phyloP scores from a whole-genome alignment of 2,113 vertebrate species.

The Stictonetta naevosa region DNA sequence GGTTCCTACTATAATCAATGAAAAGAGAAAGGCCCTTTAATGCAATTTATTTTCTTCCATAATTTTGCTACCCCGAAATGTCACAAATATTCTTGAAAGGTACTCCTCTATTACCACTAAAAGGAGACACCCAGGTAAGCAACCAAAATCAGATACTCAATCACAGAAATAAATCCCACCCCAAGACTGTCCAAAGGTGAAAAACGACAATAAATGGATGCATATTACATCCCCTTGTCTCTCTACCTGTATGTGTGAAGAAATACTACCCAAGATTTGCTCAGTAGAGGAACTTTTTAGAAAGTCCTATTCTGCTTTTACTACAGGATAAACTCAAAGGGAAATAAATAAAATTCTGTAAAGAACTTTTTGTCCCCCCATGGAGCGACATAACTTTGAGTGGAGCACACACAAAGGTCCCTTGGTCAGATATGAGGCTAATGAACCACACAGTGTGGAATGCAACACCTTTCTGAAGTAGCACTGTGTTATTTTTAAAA shows the following conservation, averaged over 20 bases:
- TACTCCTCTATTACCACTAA: not conserved
- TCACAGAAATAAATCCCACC: not conserved
- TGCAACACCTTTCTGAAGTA: not conserved
- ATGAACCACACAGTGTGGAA: not conserved
- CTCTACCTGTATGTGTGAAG: not conserved
- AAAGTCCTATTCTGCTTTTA: not conserved
- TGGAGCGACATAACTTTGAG: accelerated
- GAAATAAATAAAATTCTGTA: not conserved
- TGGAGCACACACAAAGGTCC: not conserved
- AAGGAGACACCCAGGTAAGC: not conserved
- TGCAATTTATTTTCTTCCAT: not conserved
- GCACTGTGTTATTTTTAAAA: not conserved
- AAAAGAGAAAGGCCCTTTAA: not conserved
- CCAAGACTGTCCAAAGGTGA: not conserved
- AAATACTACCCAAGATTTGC: not conserved
- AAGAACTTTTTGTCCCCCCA: not conserved
- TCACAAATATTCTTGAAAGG: not conserved
- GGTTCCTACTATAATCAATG: not conserved
- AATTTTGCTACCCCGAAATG: not conserved
- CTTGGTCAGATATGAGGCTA: not conserved
- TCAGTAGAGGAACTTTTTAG: not conserved
- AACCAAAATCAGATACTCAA: not conserved
- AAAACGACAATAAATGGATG: not conserved
- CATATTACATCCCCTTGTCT: not conserved
- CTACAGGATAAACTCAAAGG: not conserved